Conservation (phyloP, 2,888 invertebrate species). For the Torymus texanus region DNA sequence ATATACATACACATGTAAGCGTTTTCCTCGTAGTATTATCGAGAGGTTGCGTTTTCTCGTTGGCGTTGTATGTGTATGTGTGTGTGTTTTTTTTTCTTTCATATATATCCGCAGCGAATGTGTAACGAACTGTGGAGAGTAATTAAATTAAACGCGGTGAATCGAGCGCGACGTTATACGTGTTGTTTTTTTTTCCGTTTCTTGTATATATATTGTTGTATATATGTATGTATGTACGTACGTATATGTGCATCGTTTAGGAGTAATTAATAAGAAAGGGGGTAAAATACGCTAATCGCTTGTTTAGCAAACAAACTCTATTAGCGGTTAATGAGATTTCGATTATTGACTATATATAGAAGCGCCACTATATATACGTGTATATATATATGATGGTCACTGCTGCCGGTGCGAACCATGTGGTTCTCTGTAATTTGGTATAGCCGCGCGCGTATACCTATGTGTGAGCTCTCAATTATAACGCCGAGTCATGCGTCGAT, state of each 20-base stretch:
- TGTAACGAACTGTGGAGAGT: conserved; percentile 11
- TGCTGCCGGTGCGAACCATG: too few species aligned
- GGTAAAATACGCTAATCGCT: conserved; percentile 18
- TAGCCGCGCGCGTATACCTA: too few species aligned
- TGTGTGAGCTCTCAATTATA: too few species aligned
- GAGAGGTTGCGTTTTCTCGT: conserved; percentile 1
- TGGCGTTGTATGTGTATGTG: too few species aligned
- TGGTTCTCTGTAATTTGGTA: too few species aligned
- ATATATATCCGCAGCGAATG: neutral
- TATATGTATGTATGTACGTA: neutral
- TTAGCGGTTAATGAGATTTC: too few species aligned
- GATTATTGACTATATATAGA: too few species aligned
- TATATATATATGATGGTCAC: too few species aligned
- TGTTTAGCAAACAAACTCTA: too few species aligned
- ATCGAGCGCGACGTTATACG: neutral
- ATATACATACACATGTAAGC: too few species aligned
- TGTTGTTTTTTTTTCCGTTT: neutral
- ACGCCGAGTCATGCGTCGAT: neutral
- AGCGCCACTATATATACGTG: too few species aligned
- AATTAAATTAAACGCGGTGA: conserved; percentile 11
- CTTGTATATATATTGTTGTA: neutral
- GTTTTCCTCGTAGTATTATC: conserved; percentile 3
- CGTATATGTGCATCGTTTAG: neutral
- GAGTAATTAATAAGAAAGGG: too few species aligned
- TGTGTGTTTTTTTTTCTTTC: conserved; percentile 21